Percentiles rank a stretch among this genome's conserved stretches.
phyloP scores from a whole-genome alignment of 1,140 invertebrate genomes.

The Tetramorium alpestre region DNA sequence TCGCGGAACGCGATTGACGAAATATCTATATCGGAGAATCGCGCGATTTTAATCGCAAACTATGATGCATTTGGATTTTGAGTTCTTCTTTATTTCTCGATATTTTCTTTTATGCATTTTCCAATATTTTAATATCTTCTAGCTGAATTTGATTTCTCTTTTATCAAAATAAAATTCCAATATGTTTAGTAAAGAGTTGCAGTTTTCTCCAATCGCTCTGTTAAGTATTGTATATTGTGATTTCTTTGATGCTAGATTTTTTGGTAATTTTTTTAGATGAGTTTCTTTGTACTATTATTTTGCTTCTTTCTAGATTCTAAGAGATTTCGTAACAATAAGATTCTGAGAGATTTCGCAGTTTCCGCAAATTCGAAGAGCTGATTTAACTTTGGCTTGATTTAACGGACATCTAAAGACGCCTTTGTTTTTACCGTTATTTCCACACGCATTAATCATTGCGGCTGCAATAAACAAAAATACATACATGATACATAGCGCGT shows the following conservation, averaged over 20 bases:
- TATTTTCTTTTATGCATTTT: background rate
- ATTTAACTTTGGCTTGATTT: slow-evolving; percentile 28
- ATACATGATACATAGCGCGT: background rate
- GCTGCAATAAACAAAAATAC: background rate
- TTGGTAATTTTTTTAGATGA: background rate
- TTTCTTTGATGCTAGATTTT: background rate
- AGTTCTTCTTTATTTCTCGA: background rate
- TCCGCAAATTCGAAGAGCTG: background rate
- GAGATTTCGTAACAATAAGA: slow-evolving; percentile 10
- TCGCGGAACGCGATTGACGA: slow-evolving; percentile 27
- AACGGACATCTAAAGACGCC: background rate
- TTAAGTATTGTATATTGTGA: background rate
- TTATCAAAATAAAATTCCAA: background rate
- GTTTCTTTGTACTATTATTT: background rate
- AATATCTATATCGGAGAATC: slow-evolving; percentile 12
- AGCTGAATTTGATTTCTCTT: background rate
- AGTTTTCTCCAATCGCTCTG: background rate
- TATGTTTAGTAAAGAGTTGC: background rate
- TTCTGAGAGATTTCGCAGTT: slow-evolving; percentile 4
- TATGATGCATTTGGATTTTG: background rate
- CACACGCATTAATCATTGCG: background rate
- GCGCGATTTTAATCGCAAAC: background rate
- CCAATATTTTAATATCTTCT: background rate
- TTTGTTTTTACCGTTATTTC: background rate
- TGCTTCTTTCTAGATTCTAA: background rate